Conservation (phyloP, 2,888 invertebrate species). For the Zelleria hepariella region DNA sequence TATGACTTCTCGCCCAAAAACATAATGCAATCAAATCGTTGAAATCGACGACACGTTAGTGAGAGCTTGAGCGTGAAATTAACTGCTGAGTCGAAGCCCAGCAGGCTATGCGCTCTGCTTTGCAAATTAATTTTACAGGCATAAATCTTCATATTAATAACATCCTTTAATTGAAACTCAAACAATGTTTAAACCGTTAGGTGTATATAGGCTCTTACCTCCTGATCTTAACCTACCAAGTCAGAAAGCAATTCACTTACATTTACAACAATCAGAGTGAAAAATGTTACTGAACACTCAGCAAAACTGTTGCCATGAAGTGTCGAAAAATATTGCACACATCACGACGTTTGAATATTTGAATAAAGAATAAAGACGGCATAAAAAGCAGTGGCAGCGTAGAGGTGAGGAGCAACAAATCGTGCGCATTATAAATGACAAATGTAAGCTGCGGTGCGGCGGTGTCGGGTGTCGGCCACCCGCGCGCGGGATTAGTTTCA, state of each 20-base stretch:
- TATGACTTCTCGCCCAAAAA: conserved; percentile 45
- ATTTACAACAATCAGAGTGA: conserved; percentile 7
- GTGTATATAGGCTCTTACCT: too few species aligned
- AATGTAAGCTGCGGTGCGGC: conserved; percentile 54
- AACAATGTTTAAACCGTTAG: too few species aligned
- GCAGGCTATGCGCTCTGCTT: conserved; percentile 22
- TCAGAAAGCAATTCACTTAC: too few species aligned
- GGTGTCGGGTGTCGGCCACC: conserved; percentile 67
- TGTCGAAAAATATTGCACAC: conserved; percentile 53
- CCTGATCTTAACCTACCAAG: too few species aligned
- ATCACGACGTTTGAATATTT: conserved; percentile 49
- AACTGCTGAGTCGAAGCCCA: conserved; percentile 28
- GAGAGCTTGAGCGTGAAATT: conserved; percentile 57
- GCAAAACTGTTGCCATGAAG: conserved; percentile 47
- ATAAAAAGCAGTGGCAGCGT: conserved; percentile 47
- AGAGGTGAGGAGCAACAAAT: conserved; percentile 65
- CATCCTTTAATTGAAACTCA: conserved; percentile 1
- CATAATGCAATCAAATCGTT: conserved; percentile 47
- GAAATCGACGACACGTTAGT: conserved; percentile 31
- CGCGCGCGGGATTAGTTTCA: conserved; percentile 60
- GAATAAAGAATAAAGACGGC: conserved; percentile 56
- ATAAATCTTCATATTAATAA: neutral
- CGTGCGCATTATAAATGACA: conserved; percentile 72
- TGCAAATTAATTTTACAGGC: conserved; percentile 39
- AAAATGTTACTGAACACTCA: conserved; percentile 34